Conservation (phyloP, 2,797 vertebrate species). For the Morus bassanus region DNA sequence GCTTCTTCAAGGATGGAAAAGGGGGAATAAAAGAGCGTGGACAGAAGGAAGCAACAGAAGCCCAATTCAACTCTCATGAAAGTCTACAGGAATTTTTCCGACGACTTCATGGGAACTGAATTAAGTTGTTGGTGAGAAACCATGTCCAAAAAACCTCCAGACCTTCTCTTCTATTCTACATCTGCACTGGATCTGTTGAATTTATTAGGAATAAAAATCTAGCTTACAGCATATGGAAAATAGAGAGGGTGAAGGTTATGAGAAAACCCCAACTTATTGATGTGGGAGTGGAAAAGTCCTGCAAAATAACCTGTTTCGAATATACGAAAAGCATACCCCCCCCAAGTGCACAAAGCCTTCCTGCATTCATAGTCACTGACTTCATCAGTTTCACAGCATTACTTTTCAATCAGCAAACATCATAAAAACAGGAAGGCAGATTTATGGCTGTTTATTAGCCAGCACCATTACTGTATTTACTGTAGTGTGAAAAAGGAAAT, state of each 20-base stretch:
- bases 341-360: background rate
- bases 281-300: constrained; percentile 21
- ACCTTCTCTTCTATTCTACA: background rate
- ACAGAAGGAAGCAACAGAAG: constrained; percentile 31
- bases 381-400: constrained; percentile 63
- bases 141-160: background rate
- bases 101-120: background rate
- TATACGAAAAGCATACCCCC: background rate
- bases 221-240: constrained; percentile 10
- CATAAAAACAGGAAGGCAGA: constrained; percentile 61
- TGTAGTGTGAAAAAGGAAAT: constrained; percentile 69
- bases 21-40: background rate
- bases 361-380: constrained; percentile 37
- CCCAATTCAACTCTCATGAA: background rate
- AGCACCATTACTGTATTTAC: constrained; percentile 65
- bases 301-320: constrained; percentile 16
- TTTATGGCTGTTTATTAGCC: constrained; percentile 66
- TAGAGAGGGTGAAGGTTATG: constrained; percentile 15
- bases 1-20: background rate
- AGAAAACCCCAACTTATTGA: constrained; percentile 27
- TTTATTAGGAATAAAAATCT: constrained; percentile 30
- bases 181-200: constrained; percentile 15
- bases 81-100: constrained; percentile 15
- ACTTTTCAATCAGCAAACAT: constrained; percentile 62
- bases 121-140: constrained; percentile 2